Evolutionary conservation across 2,888 invertebrate species (phyloP).

Genomic region (Hoplodrina blanda): DNA sequence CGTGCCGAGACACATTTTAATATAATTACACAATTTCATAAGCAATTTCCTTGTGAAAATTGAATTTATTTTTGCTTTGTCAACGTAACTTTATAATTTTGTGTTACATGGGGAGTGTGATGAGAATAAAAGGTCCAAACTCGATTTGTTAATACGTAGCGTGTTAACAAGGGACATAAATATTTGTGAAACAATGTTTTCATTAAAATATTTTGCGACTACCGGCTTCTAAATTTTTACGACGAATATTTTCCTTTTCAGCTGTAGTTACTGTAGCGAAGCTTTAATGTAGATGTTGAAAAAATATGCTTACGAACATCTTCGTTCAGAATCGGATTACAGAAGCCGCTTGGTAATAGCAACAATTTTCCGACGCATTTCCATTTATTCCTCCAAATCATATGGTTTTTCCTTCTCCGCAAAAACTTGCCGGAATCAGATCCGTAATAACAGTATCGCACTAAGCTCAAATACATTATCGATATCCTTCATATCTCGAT

Average conservation of each 20-base stretch:
- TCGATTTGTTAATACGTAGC: constrained; percentile 41
- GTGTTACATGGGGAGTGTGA: constrained; percentile 23
- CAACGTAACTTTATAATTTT: constrained; percentile 54
- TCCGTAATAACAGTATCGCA: constrained; percentile 3
- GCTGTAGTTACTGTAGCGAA: background rate
- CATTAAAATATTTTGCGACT: constrained; percentile 23
- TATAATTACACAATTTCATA: constrained; percentile 65
- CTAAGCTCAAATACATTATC: constrained; percentile 11
- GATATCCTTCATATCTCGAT: constrained; percentile 1
- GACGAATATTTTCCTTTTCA: background rate
- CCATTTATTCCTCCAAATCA: constrained; percentile 44
- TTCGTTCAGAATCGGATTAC: constrained; percentile 43
- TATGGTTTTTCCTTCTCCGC: constrained; percentile 24
- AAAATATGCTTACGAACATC: constrained; percentile 43
- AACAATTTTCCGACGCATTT: constrained; percentile 43
- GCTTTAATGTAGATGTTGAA: constrained; percentile 29
- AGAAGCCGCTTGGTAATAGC: constrained; percentile 29
- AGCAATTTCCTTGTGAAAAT: constrained; percentile 63
- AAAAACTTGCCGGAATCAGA: constrained; percentile 23
- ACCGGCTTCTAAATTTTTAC: background rate
- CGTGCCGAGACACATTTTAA: constrained; percentile 65
- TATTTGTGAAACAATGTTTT: constrained; percentile 50
- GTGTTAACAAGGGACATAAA: constrained; percentile 34
- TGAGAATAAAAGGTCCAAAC: constrained; percentile 41
- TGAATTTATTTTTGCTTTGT: constrained; percentile 64